phyloP scores from a whole-genome alignment of 2,797 vertebrate genomes.

The Falco cherrug region DNA sequence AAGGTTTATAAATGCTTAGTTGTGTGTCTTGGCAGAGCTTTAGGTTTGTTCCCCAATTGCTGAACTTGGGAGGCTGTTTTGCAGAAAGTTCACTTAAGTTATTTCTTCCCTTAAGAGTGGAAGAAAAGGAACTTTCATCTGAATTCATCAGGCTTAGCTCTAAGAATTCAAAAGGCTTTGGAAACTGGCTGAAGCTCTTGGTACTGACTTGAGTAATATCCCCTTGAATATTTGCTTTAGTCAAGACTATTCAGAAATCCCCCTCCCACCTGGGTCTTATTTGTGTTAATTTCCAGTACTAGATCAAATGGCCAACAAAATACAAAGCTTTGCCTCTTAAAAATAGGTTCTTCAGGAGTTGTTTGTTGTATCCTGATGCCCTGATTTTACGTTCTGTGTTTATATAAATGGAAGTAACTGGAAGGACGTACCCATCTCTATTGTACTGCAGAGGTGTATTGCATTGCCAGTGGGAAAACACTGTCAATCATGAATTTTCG shows the following conservation, averaged over 20 bases:
- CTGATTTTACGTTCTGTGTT: background rate
- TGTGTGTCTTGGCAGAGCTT: background rate
- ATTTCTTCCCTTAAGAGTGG: slow-evolving; percentile 51
- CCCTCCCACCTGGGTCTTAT: background rate
- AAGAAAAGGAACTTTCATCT: slow-evolving; percentile 63
- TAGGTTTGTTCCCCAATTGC: slow-evolving; percentile 27
- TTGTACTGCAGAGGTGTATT: background rate
- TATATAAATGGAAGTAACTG: background rate
- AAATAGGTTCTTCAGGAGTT: background rate
- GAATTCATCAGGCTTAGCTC: slow-evolving; percentile 44
- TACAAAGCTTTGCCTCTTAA: background rate
- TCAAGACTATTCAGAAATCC: background rate
- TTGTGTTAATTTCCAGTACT: background rate
- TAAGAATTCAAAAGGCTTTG: slow-evolving; percentile 41
- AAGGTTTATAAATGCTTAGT: background rate
- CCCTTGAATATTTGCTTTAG: slow-evolving; percentile 38
- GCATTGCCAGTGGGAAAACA: background rate
- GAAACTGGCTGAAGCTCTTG: slow-evolving; percentile 20
- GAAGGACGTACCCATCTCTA: background rate
- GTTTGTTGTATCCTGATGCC: background rate
- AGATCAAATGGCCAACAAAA: background rate
- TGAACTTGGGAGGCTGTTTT: slow-evolving; percentile 39
- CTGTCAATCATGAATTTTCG: background rate
- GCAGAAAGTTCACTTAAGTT: slow-evolving; percentile 30
- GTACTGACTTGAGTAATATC: slow-evolving; percentile 27